Evolutionary conservation across 2,797 vertebrate species (phyloP), one percentile per base, ranked within the genome.

Genomic region (Alosa sapidissima): DNA sequence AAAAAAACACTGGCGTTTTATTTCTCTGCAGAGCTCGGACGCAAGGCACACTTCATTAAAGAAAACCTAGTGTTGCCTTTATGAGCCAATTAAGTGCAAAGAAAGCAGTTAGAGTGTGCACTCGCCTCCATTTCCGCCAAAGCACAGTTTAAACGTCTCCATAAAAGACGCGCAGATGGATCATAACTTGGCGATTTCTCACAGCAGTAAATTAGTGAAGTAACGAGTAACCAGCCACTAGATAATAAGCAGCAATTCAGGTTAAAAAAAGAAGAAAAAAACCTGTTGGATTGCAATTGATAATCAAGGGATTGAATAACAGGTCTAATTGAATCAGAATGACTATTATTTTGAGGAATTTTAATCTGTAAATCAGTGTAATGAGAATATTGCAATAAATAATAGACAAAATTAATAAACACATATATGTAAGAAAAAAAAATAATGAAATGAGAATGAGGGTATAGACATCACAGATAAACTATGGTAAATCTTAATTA

Each of bases 11-110:
- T 85, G 83, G 89, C 84, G 41, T 87, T 84, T 87, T 85, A 89
- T 91, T 91, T 78, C 89, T 89, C 81, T 87, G 83, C 83, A 55
- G 84, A 85, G 82, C 88, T 54, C 88, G 84, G 89, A 91, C 92
- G 92, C 68, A 91, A 89, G 86, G 84, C 78, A 72, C 81, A 84
- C 87, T 87, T 87, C 54, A 83, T 88, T 86, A 93, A 90, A 88
- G 68, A 68, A 24, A 89, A 88, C 81, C 84, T 81, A 88, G 86
- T 72, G 72, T 60, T 88, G 84, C 36, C 91, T 94, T 94, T 92
- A 92, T 92, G 90, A 85, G 81, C 65, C 86, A 90, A 91, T 92
- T 90, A 93, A 90, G 84, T 28, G 28, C 81, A 83, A 41, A 83
- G 84, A 89, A 87, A 89, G 84, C 86, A 81, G 87, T 87, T 86